Evolutionary conservation across 1,140 invertebrate species (phyloP).

Genomic region (Leptinotarsa defecta): DNA sequence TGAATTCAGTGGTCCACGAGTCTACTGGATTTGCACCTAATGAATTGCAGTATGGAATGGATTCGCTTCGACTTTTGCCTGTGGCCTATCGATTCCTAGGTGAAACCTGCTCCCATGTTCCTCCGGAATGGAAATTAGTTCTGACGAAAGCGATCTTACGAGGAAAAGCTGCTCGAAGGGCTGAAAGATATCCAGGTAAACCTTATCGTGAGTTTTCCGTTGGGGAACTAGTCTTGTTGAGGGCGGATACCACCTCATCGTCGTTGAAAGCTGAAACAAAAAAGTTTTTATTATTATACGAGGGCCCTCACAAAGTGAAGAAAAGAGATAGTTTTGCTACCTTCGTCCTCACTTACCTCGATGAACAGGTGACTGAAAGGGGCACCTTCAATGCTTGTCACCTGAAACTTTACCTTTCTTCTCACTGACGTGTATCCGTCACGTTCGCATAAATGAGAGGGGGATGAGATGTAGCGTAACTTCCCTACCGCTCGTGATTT

Average conservation of each 20-base stretch:
- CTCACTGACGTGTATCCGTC: too few species aligned
- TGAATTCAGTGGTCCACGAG: neutral
- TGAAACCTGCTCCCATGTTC: neutral
- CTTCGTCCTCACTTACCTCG: neutral
- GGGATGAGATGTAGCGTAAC: too few species aligned
- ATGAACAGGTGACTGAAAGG: too few species aligned
- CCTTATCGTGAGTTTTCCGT: neutral
- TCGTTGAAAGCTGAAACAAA: neutral
- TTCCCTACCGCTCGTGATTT: too few species aligned
- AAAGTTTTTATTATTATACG: neutral
- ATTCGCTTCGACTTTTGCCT: neutral
- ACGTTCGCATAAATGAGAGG: too few species aligned
- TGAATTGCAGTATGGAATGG: constrained; percentile 9
- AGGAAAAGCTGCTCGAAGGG: neutral
- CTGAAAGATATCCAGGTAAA: neutral
- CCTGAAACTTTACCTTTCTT: too few species aligned
- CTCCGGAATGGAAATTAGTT: neutral
- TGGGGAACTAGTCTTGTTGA: neutral
- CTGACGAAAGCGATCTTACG: neutral
- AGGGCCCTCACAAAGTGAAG: neutral
- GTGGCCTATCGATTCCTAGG: neutral
- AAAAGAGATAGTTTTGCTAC: neutral
- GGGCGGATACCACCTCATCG: neutral
- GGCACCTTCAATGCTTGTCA: too few species aligned
- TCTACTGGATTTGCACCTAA: constrained; percentile 30